Conservation (phyloP, 2,797 vertebrate genomes). For the Sphenodon punctatus region DNA sequence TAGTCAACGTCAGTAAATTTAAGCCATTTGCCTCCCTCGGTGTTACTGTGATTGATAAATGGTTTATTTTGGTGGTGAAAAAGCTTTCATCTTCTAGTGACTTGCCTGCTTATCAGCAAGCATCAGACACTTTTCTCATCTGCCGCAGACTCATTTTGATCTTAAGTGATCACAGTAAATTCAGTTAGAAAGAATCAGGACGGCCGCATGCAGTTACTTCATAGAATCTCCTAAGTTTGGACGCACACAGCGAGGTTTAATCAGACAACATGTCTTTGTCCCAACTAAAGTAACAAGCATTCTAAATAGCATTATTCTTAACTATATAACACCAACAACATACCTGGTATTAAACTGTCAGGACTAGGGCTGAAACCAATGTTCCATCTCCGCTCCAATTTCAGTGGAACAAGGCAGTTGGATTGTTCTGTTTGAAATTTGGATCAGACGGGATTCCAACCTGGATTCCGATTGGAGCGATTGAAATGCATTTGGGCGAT, state of each 20-base stretch:
- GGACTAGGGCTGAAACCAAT: too few species aligned
- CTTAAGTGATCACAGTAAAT: neutral
- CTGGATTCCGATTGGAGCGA: too few species aligned
- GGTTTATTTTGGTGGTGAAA: neutral
- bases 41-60: neutral
- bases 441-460: too few species aligned
- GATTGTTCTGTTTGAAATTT: too few species aligned
- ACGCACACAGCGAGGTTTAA: neutral
- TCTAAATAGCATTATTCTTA: neutral
- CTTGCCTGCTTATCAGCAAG: neutral
- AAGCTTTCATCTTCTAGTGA: neutral
- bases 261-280: neutral
- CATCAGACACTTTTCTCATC: neutral
- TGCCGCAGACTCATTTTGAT: neutral
- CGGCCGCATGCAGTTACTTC: neutral
- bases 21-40: accelerated
- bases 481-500: too few species aligned
- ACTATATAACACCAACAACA: too few species aligned
- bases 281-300: neutral
- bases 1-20: neutral
- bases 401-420: too few species aligned
- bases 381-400: too few species aligned
- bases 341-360: too few species aligned
- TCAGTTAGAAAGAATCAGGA: neutral
- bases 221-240: neutral